Base-by-base conservation (phyloP, 2,888 invertebrate genomes). In the Parasteatoda lunata region DNA sequence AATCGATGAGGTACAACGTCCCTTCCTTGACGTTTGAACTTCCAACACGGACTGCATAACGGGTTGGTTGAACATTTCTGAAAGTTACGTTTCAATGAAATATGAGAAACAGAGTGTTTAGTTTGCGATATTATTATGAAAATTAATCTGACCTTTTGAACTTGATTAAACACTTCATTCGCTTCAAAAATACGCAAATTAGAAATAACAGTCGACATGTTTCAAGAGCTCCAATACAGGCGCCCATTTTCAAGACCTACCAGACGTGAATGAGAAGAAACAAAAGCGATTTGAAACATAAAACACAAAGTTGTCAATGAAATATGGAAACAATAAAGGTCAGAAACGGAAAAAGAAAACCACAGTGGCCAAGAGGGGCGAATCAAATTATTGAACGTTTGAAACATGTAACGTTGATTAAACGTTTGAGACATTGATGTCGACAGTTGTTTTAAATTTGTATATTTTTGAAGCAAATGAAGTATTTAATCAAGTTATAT, bases 21-120 rank as follows among this genome's bases (percentile, higher is more conserved):
- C 89, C 89, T 13, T 84, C 85, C 8, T 13, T 49, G 2, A 82
- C 81, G 7, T 70, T 54, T 48, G 65, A 71, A 68, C 88, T 88
- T 13, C 80, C 82, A 2, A 85, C 79, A 1, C 83, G 88, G 11
- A 88, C 77, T 4, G 76, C 45, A 52, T 70, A 88, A 8, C 88
- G 78, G 47, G 83, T 65, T 7, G 79, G 65, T 15, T 51, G 49
- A 9, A 83, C 49, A 3, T 70, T 47, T 4, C 85, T 85, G 48
- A 5, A 69, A 66, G 45, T 59, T 30, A 30, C 30, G 30, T 1
- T 30, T 30, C 30, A 30, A 30, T 52, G 9, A 66, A 59, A 64
- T 5, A 47, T 59, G 13, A 68, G 30, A 68, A n/a, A 11, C 6
- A 30, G 30, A 30, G 30, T 1, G 4, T 13, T 59, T 59, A 13